Evolutionary conservation across 2,797 vertebrate species (phyloP).

Genomic region (Borostomias antarcticus): DNA sequence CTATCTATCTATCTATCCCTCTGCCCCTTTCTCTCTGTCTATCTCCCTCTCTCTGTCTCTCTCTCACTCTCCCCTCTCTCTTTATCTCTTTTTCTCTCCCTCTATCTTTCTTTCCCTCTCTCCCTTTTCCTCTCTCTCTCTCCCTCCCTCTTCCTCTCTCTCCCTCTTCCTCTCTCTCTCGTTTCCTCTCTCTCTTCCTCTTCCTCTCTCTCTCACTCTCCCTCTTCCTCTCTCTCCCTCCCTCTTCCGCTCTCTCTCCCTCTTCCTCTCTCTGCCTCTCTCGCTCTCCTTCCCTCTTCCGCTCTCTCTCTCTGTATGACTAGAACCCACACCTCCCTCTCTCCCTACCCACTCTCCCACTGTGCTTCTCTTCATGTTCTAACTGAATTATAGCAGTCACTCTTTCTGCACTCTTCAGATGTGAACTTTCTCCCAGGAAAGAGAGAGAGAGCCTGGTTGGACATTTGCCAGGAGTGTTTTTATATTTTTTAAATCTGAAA

Average conservation of each 20-base stretch:
- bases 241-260: conserved; percentile 8
- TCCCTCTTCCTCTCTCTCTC: not conserved
- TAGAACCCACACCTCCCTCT: conserved; percentile 2
- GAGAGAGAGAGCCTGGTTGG: too few species aligned
- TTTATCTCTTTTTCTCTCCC: too few species aligned
- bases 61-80: conserved; percentile 13
- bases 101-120: not conserved
- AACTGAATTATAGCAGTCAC: too few species aligned
- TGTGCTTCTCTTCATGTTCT: too few species aligned
- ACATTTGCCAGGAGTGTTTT: too few species aligned
- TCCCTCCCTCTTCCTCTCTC: not conserved
- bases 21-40: not conserved
- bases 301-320: not conserved
- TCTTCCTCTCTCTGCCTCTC: conserved; percentile 1
- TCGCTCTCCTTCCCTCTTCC: not conserved
- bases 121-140: not conserved
- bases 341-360: not conserved
- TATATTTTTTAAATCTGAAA: not conserved
- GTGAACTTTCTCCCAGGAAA: too few species aligned
- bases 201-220: not conserved
- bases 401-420: not conserved
- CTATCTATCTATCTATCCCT: not conserved
- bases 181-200: not conserved
- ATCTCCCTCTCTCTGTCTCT: conserved; percentile 1
- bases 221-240: not conserved